These are phyloP conservation scores for Buphagus erythrorhynchus DNA, from an alignment of 2,797 vertebrate species.

Conservation along the genomic window DNA sequence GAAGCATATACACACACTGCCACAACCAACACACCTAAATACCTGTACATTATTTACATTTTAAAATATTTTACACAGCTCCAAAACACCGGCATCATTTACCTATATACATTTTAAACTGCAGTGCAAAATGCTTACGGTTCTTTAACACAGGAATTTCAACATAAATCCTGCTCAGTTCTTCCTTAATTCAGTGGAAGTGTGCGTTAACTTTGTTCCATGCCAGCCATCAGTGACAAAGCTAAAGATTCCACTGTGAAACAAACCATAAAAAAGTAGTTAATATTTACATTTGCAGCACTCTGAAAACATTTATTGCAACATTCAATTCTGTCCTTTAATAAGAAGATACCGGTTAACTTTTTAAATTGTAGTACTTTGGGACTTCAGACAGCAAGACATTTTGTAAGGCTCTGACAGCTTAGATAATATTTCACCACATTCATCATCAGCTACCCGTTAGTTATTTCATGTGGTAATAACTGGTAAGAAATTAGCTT, in stretches of 20 bases:
- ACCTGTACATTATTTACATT: conserved; percentile 43
- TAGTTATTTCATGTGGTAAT: not conserved
- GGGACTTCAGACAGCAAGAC: not conserved
- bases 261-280: not conserved
- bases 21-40: not conserved
- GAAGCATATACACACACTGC: not conserved
- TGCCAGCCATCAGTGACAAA: conserved; percentile 95
- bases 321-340: not conserved
- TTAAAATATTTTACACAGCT: conserved; percentile 5
- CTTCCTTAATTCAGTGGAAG: not conserved
- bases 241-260: conserved; percentile 94
- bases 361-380: not conserved
- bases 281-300: not conserved
- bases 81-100: not conserved
- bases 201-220: conserved; percentile 84
- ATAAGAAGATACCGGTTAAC: not conserved
- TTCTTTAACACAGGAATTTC: not conserved
- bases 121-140: not conserved
- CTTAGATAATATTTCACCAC: not conserved
- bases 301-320: not conserved
- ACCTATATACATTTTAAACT: not conserved
- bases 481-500: not conserved
- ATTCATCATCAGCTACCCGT: not conserved
- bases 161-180: not conserved
- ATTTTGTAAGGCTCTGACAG: not conserved